These are phyloP conservation scores for Neodiprion pinetum DNA, from an alignment of 1,140 invertebrate species.

Conservation along the genomic window DNA sequence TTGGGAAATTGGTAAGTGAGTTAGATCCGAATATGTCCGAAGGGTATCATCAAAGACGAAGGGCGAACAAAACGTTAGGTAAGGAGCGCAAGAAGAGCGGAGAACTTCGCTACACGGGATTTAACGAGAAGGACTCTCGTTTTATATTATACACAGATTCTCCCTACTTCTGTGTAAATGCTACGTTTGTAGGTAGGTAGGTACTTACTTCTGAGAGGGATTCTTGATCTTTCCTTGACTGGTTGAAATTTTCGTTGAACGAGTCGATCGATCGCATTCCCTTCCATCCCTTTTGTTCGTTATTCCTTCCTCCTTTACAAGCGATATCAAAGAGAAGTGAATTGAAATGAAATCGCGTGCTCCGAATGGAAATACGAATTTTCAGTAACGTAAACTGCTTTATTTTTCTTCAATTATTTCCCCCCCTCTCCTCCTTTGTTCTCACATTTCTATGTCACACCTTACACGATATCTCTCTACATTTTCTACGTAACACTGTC, in stretches of 20 bases:
- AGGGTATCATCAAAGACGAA: not conserved
- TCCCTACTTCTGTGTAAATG: no score
- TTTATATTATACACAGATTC: no score
- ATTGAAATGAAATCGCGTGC: not conserved
- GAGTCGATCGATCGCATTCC: not conserved
- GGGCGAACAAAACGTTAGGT: not conserved
- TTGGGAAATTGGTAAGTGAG: not conserved
- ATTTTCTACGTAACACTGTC: no score
- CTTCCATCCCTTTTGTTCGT: not conserved
- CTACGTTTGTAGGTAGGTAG: not conserved
- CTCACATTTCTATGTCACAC: no score
- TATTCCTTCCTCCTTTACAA: not conserved
- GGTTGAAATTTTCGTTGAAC: not conserved
- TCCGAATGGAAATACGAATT: not conserved
- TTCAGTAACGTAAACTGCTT: no score
- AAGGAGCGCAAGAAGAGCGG: no score
- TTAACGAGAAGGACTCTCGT: no score
- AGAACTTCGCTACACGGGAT: no score
- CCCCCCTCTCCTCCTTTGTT: no score
- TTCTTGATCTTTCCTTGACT: not conserved
- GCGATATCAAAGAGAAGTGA: not conserved
- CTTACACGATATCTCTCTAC: no score
- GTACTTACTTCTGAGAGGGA: not conserved
- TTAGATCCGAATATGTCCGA: not conserved
- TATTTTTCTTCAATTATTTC: no score